Base-by-base conservation (phyloP, 2,113 vertebrate genomes). In the Amblyornis subalaris region DNA sequence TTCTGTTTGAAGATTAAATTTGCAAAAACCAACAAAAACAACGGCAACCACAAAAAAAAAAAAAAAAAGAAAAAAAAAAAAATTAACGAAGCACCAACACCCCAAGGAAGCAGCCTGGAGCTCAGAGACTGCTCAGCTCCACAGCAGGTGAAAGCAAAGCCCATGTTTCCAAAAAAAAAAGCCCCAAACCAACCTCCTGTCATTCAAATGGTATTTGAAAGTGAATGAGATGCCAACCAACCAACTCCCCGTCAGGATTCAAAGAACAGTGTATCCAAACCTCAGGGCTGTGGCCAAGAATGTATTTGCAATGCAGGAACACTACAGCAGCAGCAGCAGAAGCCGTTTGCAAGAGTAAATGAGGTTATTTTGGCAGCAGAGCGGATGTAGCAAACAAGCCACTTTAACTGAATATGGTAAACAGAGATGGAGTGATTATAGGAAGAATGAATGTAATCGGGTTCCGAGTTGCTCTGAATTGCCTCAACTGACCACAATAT, bases 331-430 rank as follows among this genome's bases (percentile, higher is more conserved):
- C 77, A 93, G 91, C 89, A 74, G 35, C 76, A 95, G 76, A 61
- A 91, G 93, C 91, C 64, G 95, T 96, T 96, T 97, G 96, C 96
- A 97, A 12, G 76, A 96, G 91, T 95, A 94, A 96, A 94, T 98
- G 97, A 98, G 97, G 98, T 98, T 98, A 97, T 96, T 98, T 96
- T 97, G 97, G 96, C 95, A 97, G 96, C 92, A n/a, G 92, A 96
- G 95, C 97, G 97, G 97, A 98, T 98, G 97, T 95, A 97, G 97
- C 97, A 97, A 97, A 97, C 87, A 97, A 98, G 97, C 97, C 97
- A 98, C 98, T 98, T 98, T 98, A 98, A 98, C 98, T 98, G 98
- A 98, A 97, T 98, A 97, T 97, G 97, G 97, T 98, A 98, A 98
- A 98, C 97, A 98, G 97, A 97, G 98, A 98, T 98, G 97, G 96